phyloP scores from a whole-genome alignment of 2,888 invertebrate species.

The Yponomeuta evonymella region DNA sequence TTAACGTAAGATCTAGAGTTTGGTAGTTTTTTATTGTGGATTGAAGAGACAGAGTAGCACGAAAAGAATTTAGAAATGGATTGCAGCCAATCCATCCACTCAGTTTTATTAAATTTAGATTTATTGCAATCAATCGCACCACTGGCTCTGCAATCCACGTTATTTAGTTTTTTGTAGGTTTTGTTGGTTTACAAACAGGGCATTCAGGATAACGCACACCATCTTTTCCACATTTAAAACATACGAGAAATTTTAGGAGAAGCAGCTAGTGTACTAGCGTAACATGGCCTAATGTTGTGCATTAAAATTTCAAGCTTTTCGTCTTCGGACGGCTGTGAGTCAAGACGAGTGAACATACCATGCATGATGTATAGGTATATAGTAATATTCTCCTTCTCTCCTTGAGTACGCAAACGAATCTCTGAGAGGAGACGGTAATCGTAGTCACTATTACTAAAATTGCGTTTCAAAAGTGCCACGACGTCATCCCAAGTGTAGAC shows the following conservation, averaged over 20 bases:
- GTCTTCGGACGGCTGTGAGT: too few species aligned
- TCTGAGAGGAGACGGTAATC: conserved; percentile 12
- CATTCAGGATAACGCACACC: conserved; percentile 3
- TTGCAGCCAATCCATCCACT: too few species aligned
- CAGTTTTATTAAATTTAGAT: too few species aligned
- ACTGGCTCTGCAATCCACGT: conserved; percentile 2
- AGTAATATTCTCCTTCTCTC: conserved; percentile 14
- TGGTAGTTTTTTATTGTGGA: conserved; percentile 13
- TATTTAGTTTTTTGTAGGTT: not conserved
- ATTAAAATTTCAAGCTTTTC: too few species aligned
- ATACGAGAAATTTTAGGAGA: conserved; percentile 11
- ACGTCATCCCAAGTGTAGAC: too few species aligned
- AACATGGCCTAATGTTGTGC: too few species aligned
- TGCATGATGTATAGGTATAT: conserved; percentile 25
- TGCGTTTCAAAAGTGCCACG: not conserved
- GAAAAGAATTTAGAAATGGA: too few species aligned
- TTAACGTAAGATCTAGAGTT: conserved; percentile 23
- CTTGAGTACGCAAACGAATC: conserved; percentile 15
- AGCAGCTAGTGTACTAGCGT: conserved; percentile 16
- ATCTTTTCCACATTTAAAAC: conserved; percentile 5
- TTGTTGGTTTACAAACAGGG: conserved; percentile 1
- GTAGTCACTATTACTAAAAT: not conserved
- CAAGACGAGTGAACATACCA: too few species aligned
- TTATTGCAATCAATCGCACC: conserved; percentile 6
- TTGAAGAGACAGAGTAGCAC: conserved; percentile 3